Conservation (phyloP, 2,797 vertebrate species). For the Thripadectes ignobilis region DNA sequence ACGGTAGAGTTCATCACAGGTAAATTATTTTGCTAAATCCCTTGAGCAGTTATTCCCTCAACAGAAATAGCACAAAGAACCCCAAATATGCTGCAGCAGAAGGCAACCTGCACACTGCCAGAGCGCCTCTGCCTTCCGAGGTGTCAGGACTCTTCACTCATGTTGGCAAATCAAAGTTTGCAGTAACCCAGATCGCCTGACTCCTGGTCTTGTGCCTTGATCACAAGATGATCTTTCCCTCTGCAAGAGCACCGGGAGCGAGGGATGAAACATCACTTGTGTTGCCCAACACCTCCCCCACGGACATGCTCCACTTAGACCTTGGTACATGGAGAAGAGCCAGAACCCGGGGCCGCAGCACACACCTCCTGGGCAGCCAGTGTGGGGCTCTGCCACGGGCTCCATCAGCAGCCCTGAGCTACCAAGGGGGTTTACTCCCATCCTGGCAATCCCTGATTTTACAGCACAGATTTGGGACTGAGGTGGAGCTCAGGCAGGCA, state of each 20-base stretch:
- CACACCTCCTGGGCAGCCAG: background rate
- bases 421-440: background rate
- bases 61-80: background rate
- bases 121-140: background rate
- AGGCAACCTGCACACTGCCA: background rate
- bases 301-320: background rate
- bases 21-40: background rate
- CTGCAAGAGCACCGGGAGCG: slow-evolving; percentile 4
- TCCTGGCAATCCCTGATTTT: background rate
- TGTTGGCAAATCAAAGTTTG: background rate
- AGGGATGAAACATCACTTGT: slow-evolving; percentile 52
- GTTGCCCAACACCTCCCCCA: slow-evolving; percentile 55
- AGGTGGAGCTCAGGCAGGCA: background rate
- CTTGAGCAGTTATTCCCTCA: background rate
- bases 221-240: slow-evolving; percentile 39
- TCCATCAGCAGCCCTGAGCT: background rate
- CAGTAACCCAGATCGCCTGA: slow-evolving; percentile 36
- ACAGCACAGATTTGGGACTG: background rate
- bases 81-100: rapidly evolving
- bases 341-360: background rate
- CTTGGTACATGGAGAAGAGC: background rate
- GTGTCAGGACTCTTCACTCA: background rate
- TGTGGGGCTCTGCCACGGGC: background rate
- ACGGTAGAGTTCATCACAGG: background rate
- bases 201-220: slow-evolving; percentile 46